A percentile compares a stretch with the other conserved stretches of the same genome.
These are phyloP conservation scores for Brachyptera putata DNA, from an alignment of 2,888 invertebrate genomes.

Conservation along the genomic window DNA sequence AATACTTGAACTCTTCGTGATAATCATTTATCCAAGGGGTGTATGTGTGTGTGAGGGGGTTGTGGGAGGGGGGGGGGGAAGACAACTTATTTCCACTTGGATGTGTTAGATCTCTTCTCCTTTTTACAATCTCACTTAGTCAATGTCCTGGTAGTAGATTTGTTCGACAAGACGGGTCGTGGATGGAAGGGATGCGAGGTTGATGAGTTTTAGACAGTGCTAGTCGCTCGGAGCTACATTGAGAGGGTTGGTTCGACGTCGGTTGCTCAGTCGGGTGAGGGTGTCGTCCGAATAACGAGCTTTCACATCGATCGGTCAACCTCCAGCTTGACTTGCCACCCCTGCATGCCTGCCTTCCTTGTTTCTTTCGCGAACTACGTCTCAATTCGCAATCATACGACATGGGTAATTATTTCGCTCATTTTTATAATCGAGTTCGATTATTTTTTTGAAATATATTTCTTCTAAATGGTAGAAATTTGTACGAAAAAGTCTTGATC, in stretches of 20 bases:
- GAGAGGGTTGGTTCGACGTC: no score
- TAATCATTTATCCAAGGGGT: constrained; percentile 18
- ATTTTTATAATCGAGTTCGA: no score
- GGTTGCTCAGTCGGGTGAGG: no score
- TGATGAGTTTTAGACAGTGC: no score
- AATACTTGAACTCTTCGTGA: constrained; percentile 8
- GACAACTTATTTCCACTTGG: constrained; percentile 17
- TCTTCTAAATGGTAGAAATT: no score
- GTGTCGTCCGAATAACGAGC: constrained; percentile 47
- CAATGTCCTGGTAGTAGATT: constrained; percentile 20
- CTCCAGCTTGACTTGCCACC: constrained; percentile 29
- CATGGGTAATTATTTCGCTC: no score
- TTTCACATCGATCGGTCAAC: constrained; percentile 42
- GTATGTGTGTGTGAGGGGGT: neutral
- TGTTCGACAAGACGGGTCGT: constrained; percentile 9
- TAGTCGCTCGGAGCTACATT: no score
- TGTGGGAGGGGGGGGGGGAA: neutral
- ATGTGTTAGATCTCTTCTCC: constrained; percentile 11
- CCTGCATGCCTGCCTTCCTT: constrained; percentile 30
- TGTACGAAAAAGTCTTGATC: no score
- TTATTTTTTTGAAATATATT: no score
- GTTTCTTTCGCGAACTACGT: constrained; percentile 6
- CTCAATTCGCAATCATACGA: neutral
- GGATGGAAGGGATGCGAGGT: no score
- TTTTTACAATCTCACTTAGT: constrained; percentile 11